Percentiles rank a stretch among this genome's conserved stretches.
These are phyloP conservation scores for Fratercula arctica DNA, from an alignment of 2,797 vertebrate genomes.

Conservation along the genomic window DNA sequence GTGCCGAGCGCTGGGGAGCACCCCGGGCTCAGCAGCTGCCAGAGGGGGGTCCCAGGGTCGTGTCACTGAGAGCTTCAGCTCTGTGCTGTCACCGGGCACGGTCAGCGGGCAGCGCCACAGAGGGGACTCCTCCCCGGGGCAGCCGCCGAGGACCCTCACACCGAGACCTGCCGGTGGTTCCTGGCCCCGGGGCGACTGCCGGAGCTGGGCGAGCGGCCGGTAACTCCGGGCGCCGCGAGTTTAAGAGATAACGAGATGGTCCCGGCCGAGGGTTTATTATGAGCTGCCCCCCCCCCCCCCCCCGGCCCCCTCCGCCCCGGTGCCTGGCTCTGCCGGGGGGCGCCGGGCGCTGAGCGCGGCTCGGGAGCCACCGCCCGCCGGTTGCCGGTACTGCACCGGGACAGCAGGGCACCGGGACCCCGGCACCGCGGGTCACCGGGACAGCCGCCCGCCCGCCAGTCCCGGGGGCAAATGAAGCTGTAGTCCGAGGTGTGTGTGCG, in stretches of 20 bases:
- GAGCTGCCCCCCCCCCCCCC: neutral
- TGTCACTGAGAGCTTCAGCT: neutral
- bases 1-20: neutral
- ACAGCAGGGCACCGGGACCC: neutral
- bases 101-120: neutral
- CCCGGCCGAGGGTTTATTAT: neutral
- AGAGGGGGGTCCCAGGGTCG: neutral
- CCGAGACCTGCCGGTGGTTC: neutral
- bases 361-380: conserved; percentile 43
- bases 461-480: neutral
- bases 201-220: neutral
- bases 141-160: neutral
- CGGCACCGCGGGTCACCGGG: neutral
- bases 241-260: neutral
- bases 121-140: neutral
- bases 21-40: neutral
- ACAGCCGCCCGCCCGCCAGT: neutral
- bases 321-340: neutral
- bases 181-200: neutral
- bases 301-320: neutral
- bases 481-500: too few relatives aligned
- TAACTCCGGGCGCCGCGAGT: neutral
- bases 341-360: neutral
- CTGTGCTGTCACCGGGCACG: neutral
- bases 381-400: conserved; percentile 18